phyloP scores from a whole-genome alignment of 2,113 vertebrate genomes.

The Sylvietta virens region DNA sequence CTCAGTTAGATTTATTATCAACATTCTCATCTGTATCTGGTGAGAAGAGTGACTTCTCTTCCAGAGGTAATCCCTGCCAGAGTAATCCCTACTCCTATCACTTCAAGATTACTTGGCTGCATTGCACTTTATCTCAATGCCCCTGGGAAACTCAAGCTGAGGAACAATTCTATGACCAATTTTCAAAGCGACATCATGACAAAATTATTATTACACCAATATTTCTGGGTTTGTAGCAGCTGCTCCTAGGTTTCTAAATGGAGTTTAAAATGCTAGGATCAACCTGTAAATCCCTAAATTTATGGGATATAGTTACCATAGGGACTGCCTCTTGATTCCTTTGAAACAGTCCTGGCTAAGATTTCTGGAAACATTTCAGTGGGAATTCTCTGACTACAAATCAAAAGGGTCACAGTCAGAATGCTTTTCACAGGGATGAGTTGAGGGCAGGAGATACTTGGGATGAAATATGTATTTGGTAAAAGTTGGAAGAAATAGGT shows the following conservation, averaged over 20 bases:
- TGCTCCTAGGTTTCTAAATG: constrained; percentile 1
- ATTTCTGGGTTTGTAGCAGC: not conserved
- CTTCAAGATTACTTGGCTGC: not conserved
- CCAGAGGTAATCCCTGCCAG: not conserved
- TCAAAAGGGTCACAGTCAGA: not conserved
- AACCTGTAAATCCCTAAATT: constrained; percentile 16
- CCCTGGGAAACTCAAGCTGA: not conserved
- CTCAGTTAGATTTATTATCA: constrained; percentile 39
- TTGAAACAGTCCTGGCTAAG: not conserved
- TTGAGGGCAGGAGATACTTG: not conserved
- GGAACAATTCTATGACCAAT: not conserved
- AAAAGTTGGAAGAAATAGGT: not conserved
- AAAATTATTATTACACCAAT: constrained; percentile 20
- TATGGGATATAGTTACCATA: not conserved
- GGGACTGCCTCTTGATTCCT: not conserved
- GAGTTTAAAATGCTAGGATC: constrained; percentile 30
- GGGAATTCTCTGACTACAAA: not conserved
- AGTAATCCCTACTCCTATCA: constrained; percentile 18
- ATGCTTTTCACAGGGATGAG: not conserved
- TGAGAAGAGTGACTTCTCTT: not conserved
- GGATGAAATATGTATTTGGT: not conserved
- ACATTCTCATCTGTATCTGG: not conserved
- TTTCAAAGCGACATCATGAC: not conserved
- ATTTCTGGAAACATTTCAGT: not conserved
- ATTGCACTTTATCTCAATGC: not conserved